Evolutionary conservation across 2,888 invertebrate species (phyloP).

Genomic region (Pogonocherus hispidulus): DNA sequence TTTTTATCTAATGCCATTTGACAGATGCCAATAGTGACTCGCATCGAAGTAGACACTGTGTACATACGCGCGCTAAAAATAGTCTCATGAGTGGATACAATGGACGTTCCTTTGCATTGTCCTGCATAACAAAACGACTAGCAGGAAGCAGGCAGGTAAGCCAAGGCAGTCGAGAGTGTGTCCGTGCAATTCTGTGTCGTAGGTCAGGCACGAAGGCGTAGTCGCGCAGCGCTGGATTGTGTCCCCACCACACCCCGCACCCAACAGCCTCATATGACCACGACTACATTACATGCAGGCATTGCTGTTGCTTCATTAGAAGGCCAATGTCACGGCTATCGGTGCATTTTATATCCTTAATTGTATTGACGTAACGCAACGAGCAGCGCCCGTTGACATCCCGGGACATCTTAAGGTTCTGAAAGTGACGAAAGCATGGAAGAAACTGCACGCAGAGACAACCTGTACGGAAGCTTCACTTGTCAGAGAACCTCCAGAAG

Average conservation of each 20-base stretch:
- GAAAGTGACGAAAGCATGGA: too few species aligned
- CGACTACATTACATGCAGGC: background rate
- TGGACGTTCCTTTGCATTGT: background rate
- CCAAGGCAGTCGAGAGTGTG: conserved; percentile 20
- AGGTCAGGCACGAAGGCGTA: conserved; percentile 23
- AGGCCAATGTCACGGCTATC: conserved; percentile 17
- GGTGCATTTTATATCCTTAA: background rate
- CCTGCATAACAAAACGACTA: conserved; percentile 14
- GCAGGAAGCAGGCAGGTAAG: conserved; percentile 10
- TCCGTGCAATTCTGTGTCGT: conserved; percentile 18
- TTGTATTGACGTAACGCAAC: background rate
- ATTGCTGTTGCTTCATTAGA: conserved; percentile 5
- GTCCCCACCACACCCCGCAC: background rate
- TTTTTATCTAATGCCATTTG: too few species aligned
- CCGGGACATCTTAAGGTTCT: too few species aligned
- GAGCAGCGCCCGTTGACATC: too few species aligned
- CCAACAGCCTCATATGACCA: background rate
- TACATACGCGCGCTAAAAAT: background rate
- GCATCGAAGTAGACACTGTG: too few species aligned
- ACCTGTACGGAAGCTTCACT: too few species aligned
- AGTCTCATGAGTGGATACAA: background rate
- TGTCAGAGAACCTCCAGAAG: too few species aligned
- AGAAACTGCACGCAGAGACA: too few species aligned
- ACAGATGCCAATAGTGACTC: too few species aligned
- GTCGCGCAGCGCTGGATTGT: background rate